Evolutionary conservation across 2,113 vertebrate genomes (phyloP), one percentile per base, ranked within the genome.

Genomic region (Tyto alba): DNA sequence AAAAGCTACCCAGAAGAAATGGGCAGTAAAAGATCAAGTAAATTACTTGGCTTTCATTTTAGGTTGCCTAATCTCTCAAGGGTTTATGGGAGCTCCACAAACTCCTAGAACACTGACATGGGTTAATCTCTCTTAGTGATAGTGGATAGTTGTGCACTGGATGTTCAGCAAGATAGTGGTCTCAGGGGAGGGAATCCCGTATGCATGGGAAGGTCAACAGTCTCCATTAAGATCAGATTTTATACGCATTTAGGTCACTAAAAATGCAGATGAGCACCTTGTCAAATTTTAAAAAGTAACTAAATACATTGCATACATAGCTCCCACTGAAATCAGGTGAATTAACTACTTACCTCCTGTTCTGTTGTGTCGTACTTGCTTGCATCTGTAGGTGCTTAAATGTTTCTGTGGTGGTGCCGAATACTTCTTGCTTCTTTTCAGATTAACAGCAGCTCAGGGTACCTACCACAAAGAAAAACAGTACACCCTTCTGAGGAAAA

Each of bases 1-100:
- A 96, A 94, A 94, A 78, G 34, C 83, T 87, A 84, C 27, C 62
- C 64, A 57, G 73, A 87, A 91, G 66, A 95, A 97, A 87, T 1
- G 11, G 88, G 73, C 86, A 93, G 92, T 93, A 90, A 96, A 96
- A 95, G 96, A 96, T 69, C 90, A 96, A 95, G 78, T 82, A 89
- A 92, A 92, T 82, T 87, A 45, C 45, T 78, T 64, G 30, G 22
- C 38, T 85, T 95, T 92, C 47, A 64, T 72, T 94, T 94, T 43
- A 86, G 50, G 40, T 69, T 79, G 56, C 36, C 76, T 69, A 47
- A 81, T 90, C 63, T 87, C 73, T 48, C 60, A 71, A 72, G 36
- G 38, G 30, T 86, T 92, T 92, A 16, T 38, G 40, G 34, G 60
- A 22, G 7, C 53, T 93, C 57, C 56, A 64, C 17, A 40, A 55